Evolutionary conservation across 2,888 invertebrate species (phyloP), one percentile per base, ranked within the genome.

Genomic region (Nemotelus nigrinus): DNA sequence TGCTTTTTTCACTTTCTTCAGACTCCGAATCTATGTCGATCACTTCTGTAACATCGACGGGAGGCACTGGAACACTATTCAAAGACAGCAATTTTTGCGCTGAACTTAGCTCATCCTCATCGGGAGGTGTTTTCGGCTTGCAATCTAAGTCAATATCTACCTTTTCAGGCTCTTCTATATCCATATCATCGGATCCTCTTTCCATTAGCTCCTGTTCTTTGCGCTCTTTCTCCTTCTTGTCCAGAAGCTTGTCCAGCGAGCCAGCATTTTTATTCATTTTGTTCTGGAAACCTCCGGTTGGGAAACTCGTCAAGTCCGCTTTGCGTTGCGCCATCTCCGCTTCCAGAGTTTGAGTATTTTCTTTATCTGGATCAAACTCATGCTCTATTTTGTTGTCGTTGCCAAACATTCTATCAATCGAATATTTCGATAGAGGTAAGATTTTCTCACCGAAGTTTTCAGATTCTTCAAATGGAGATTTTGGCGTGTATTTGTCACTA

Each of bases 161-260:
- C 48, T 74, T 76, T 3, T 43, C 25, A 81, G 81, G 70, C 80
- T 81, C 76, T 79, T 79, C 76, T 77, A 80, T 80, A 50, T 80
- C 81, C 47, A 78, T 64, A 3, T 78, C 78, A 81, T 84, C 82
- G 81, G 81, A 72, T 82, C 81, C 78, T 82, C 84, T 76, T 84
- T 85, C 76, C 85, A 82, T 43, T 85, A 79, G 79, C 84, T 86
- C 79, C 8, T 44, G 48, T 71, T 68, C 72, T 60, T 78, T 78
- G 45, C 80, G 77, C 63, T 88, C 85, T 79, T 88, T 88, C 82
- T 89, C 89, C 70, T 88, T 87, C 82, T 88, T 89, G 79, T 88
- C 90, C 64, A 92, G 88, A 64, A 91, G 83, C 81, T 89, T 89
- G 81, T 92, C 91, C 70, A 92, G 83, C 2, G 90, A 87, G 78